Evolutionary conservation across 2,888 invertebrate genomes (phyloP), one percentile per base, ranked within the genome.

Genomic region (Trisateles emortualis): DNA sequence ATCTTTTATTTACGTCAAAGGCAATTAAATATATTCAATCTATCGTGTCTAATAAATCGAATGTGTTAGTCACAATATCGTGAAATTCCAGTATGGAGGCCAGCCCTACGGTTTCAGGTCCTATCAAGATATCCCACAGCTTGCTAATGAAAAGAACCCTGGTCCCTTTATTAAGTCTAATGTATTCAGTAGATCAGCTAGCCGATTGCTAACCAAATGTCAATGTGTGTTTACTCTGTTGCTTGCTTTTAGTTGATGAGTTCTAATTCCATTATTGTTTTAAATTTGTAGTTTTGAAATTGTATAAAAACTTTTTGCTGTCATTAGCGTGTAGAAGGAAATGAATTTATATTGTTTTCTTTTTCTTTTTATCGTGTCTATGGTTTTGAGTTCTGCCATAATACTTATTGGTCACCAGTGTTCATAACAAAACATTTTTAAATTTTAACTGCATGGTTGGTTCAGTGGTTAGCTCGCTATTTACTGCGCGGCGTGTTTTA

Each of bases 131-230:
- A 86, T 80, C 72, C 69, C 75, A 54, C 72, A 72, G 76, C 79
- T 72, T 78, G 76, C 87, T 90, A 92, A 91, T 92, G 91, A 89
- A 88, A 89, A 85, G 83, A 84, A 83, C 84, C 85, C 83, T 86
- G 88, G 82, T 79, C 79, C 81, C 88, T 90, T 91, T 92, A 92
- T 92, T 90, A 92, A 88, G 84, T 81, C 86, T 91, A 91, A 92
- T 91, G 87, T 90, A 91, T 91, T 84, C 92, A 84, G 70, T 63
- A 64, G 90, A 90, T 88, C 79, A 70, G 75, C 81, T 81, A 82
- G 79, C 64, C 57, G 89, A 89, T 89, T 85, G 76, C 61, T 48
- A 67, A 78, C 76, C 81, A 87, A 90, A 90, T 90, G 90, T 90
- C 90, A 88, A 66, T 74, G 77, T 74, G 62, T 64, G 65, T 72